A percentile compares a stretch with the other conserved stretches of the same genome.
phyloP scores from a whole-genome alignment of 2,888 invertebrate genomes.

The Pecten maximus region DNA sequence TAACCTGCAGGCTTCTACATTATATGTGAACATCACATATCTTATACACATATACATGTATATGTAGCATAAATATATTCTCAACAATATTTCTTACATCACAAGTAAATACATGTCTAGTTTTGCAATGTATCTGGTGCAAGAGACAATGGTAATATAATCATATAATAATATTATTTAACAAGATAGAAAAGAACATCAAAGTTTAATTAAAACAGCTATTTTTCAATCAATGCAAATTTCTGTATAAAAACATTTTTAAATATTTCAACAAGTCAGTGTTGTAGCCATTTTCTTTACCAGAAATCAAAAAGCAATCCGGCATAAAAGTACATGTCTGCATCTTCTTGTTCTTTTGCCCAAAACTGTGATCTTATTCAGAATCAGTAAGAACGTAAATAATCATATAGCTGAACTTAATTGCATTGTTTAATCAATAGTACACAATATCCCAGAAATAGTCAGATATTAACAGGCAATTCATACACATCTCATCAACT shows the following conservation, averaged over 20 bases:
- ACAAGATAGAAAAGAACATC: slow-evolving; percentile 10
- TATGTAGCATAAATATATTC: slow-evolving; percentile 4
- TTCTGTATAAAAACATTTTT: neutral
- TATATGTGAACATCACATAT: slow-evolving; percentile 3
- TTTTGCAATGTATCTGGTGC: neutral
- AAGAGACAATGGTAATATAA: neutral
- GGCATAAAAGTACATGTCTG: too few species aligned
- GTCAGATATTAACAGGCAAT: neutral
- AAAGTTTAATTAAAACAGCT: neutral
- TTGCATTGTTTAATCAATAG: neutral
- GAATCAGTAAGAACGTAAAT: too few species aligned
- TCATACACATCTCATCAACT: too few species aligned
- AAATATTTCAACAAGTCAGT: neutral
- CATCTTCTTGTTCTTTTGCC: too few species aligned
- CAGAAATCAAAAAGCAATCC: neutral
- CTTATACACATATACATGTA: neutral
- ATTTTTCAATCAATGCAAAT: neutral
- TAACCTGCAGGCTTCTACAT: neutral
- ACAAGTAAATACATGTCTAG: neutral
- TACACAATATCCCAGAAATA: neutral
- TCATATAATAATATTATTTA: neutral
- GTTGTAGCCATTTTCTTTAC: neutral
- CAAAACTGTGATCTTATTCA: too few species aligned
- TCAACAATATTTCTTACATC: neutral
- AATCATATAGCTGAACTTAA: neutral